Evolutionary conservation across 2,797 vertebrate genomes (phyloP).

Genomic region (Coreius guichenoti): DNA sequence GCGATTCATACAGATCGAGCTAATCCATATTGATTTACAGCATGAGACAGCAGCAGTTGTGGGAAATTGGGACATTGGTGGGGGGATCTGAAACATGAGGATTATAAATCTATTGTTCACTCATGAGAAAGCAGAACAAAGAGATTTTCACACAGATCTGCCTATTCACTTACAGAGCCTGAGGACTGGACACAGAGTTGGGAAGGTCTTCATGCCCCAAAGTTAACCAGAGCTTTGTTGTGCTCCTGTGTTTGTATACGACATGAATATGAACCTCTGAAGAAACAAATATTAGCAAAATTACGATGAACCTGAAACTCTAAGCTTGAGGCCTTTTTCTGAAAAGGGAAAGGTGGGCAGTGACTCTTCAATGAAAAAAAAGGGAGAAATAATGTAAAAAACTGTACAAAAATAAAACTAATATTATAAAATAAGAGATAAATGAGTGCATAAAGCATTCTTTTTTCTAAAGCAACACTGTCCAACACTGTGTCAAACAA

Average conservation of each 20-base stretch:
- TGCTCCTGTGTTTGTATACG: background rate
- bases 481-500: background rate
- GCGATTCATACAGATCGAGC: slow-evolving; percentile 55
- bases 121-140: slow-evolving; percentile 73
- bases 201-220: background rate
- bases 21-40: slow-evolving; percentile 64
- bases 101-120: slow-evolving; percentile 73
- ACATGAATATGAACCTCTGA: background rate
- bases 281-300: background rate
- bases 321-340: background rate
- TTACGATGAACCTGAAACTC: background rate
- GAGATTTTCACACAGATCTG: slow-evolving; percentile 63
- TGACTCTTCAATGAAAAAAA: background rate
- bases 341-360: background rate
- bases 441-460: background rate
- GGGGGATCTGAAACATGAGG: slow-evolving; percentile 71
- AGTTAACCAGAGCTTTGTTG: background rate
- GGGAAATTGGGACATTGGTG: slow-evolving; percentile 57
- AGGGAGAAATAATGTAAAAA: background rate
- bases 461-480: background rate
- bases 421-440: background rate
- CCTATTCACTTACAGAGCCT: slow-evolving; percentile 52
- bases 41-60: slow-evolving; percentile 53
- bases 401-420: background rate
- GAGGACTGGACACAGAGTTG: background rate